Evolutionary conservation across 2,113 vertebrate species (phyloP), one percentile per base, ranked within the genome.

Genomic region (Chionomys nivalis): DNA sequence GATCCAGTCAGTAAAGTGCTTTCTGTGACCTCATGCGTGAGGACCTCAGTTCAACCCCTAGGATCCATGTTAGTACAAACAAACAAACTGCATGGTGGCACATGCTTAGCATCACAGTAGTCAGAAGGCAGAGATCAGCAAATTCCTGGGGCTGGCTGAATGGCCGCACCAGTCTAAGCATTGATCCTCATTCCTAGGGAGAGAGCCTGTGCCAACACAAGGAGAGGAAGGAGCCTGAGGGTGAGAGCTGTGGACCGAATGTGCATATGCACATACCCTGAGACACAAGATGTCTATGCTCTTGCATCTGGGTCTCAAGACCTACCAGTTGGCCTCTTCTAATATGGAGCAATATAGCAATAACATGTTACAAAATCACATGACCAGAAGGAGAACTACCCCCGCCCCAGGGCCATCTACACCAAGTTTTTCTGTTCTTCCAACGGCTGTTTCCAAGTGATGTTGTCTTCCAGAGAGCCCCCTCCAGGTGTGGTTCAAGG

Each of bases 341-440:
- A 61, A 52, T 81, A 61, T 11, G 52, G 90, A 86, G 89, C 96
- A 95, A 93, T 77, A 82, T 87, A 94, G 72, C 44, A 36, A 91
- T 66, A 72, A 55, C 93, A 63, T 90, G 96, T 85, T 78, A 58
- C 55, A 52, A 88, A 94, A 96, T 96, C 91, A 93, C 4, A 1
- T 87, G 96, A 98, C 96, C 94, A 95, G 68, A 97, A 94, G 94
- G 82, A 76, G 55, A 58, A 58, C 17, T 58, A 19, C 1, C 55
- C 55, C 17, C 0, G 5, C 63, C 26, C 73, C 28, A 81, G 82
- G 87, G 66, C 76, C 68, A 75, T 58, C 93, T 8, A 4, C 39
- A n/a, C 9, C 0, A 72, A 49, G 95, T 76, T 78, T 93, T 78
- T 91, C 55, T 96, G 73, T 93, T 93, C 93, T 96, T 72, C 79